These are phyloP conservation scores for Poliocrania exsul DNA, from an alignment of 2,797 vertebrate species.

Conservation along the genomic window DNA sequence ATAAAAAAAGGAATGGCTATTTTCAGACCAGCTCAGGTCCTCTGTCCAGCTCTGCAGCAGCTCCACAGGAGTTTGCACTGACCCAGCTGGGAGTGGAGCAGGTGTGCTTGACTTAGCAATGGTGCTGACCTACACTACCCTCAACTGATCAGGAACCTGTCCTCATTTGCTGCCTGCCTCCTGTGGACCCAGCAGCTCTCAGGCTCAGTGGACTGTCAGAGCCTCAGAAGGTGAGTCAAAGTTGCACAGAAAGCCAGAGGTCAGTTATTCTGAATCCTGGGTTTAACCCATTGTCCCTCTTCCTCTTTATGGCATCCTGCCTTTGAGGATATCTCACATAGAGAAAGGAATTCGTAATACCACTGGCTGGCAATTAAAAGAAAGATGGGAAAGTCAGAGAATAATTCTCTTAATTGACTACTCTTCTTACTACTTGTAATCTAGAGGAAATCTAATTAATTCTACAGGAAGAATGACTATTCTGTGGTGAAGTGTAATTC, in stretches of 20 bases:
- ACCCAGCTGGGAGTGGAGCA: background rate
- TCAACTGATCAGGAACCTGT: background rate
- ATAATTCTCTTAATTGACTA: conserved; percentile 53
- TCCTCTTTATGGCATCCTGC: background rate
- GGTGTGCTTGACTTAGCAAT: background rate
- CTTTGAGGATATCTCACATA: background rate
- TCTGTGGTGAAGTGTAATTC: conserved; percentile 48
- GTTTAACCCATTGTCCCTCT: background rate
- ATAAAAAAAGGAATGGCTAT: too few species aligned
- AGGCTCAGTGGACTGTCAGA: background rate
- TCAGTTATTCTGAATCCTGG: background rate
- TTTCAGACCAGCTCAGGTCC: background rate
- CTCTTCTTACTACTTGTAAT: conserved; percentile 45
- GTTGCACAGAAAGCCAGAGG: rapidly evolving
- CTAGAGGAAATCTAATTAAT: conserved; percentile 69
- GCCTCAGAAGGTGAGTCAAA: background rate
- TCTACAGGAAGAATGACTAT: conserved; percentile 41
- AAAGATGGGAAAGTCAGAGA: conserved; percentile 29
- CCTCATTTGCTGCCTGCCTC: background rate
- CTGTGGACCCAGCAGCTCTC: background rate
- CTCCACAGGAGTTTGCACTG: background rate
- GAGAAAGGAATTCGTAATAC: background rate
- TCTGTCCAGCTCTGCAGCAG: background rate
- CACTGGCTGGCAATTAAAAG: background rate
- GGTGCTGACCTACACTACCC: background rate